These are phyloP conservation scores for Oxycera nigricornis DNA, from an alignment of 2,888 invertebrate species.

Conservation along the genomic window DNA sequence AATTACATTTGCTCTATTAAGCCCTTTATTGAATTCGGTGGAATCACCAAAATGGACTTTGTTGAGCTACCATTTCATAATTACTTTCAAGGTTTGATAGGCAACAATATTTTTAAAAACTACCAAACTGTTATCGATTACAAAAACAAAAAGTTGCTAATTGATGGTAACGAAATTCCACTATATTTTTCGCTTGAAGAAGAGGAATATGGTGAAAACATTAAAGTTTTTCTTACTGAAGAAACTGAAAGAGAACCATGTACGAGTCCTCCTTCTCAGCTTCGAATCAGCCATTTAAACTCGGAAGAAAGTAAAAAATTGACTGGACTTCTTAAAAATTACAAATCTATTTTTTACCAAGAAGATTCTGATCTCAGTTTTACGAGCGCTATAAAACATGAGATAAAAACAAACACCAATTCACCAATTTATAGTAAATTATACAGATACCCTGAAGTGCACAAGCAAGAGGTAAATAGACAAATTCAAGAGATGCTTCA, in stretches of 20 bases:
- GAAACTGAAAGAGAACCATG: background rate
- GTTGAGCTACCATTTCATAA: no score
- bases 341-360: constrained; percentile 19
- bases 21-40: background rate
- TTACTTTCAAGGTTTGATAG: background rate
- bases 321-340: background rate
- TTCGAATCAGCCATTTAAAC: background rate
- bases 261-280: background rate
- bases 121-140: background rate
- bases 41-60: background rate
- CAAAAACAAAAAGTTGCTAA: background rate
- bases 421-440: constrained; percentile 6
- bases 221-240: background rate
- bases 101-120: background rate
- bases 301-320: background rate
- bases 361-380: background rate
- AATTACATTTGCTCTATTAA: no score
- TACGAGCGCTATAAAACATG: background rate
- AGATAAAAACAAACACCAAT: background rate
- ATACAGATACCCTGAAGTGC: constrained; percentile 26
- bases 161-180: background rate
- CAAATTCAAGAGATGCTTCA: constrained; percentile 8
- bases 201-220: background rate
- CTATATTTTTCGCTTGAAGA: background rate
- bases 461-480: background rate